Percentiles rank a stretch among this genome's conserved stretches.
These are phyloP conservation scores for Anser cygnoides DNA, from an alignment of 2,113 vertebrate genomes.

Conservation along the genomic window DNA sequence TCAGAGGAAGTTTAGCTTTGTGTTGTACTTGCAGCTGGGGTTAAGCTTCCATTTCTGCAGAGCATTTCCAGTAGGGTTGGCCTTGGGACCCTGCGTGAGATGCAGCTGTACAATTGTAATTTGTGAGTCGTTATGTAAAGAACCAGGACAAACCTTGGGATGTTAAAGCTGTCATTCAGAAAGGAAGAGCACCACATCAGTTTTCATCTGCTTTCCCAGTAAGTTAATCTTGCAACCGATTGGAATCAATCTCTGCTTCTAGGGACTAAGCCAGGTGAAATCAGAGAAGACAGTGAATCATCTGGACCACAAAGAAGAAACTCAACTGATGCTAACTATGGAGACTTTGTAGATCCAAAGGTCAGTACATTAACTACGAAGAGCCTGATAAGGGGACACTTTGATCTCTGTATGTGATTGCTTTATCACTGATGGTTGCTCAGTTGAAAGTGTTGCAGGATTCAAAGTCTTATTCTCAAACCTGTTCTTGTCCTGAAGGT, in stretches of 20 bases:
- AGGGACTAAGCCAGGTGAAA: constrained; percentile 73
- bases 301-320: constrained; percentile 72
- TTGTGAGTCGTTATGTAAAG: neutral
- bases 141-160: neutral
- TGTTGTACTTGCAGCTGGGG: neutral
- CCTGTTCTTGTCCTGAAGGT: neutral
- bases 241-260: neutral
- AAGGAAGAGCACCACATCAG: neutral
- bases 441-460: neutral
- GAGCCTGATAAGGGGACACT: neutral
- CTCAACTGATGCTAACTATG: constrained; percentile 70
- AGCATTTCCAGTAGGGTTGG: neutral
- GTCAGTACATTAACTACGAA: constrained; percentile 51
- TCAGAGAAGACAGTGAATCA: constrained; percentile 70
- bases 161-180: neutral
- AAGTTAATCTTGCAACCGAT: neutral
- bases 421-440: neutral
- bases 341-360: constrained; percentile 76
- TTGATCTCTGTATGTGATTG: neutral
- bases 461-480: neutral
- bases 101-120: neutral
- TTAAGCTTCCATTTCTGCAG: neutral
- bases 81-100: neutral
- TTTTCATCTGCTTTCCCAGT: neutral
- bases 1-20: neutral